Percentiles rank a stretch among this genome's conserved stretches.
Evolutionary conservation across 2,888 invertebrate species (phyloP).

Genomic region (Agrotis exclamationis): DNA sequence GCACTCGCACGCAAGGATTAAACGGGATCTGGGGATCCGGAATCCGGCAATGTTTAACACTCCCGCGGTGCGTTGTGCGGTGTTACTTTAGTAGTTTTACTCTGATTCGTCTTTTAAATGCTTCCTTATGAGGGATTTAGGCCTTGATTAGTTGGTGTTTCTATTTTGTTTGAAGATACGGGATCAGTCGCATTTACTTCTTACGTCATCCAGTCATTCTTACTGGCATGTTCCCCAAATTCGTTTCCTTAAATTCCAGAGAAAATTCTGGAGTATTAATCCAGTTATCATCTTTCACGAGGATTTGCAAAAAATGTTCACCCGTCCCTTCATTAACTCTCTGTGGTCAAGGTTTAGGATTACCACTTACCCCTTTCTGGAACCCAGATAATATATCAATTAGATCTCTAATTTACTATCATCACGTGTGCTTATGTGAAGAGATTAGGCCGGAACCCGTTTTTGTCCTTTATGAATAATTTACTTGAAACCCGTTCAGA

Average conservation of each 20-base stretch:
- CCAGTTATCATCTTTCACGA: constrained; percentile 2
- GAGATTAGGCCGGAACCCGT: constrained; percentile 51
- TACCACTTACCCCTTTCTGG: constrained; percentile 51
- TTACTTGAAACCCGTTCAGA: constrained; percentile 46
- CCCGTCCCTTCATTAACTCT: constrained; percentile 15
- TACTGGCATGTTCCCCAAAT: not conserved
- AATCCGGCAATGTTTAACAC: constrained; percentile 62
- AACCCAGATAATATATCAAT: constrained; percentile 68
- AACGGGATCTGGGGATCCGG: constrained; percentile 55
- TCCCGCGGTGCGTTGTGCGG: constrained; percentile 24
- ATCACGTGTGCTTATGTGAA: constrained; percentile 53
- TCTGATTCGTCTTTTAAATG: constrained; percentile 34
- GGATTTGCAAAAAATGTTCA: constrained; percentile 10
- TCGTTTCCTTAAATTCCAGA: not conserved
- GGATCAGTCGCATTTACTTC: not conserved
- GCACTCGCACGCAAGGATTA: constrained; percentile 73
- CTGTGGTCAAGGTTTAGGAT: constrained; percentile 24
- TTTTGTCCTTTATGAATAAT: constrained; percentile 63
- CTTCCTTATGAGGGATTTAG: constrained; percentile 32
- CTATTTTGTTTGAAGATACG: not conserved
- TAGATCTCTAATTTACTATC: constrained; percentile 65
- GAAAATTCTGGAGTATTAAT: not conserved
- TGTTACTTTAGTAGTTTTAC: constrained; percentile 34
- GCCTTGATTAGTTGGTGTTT: constrained; percentile 21
- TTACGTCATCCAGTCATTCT: not conserved